A percentile compares a stretch with the other conserved stretches of the same genome.
These are phyloP conservation scores for Polypterus bichir DNA, from an alignment of 2,113 vertebrate species.

Conservation along the genomic window DNA sequence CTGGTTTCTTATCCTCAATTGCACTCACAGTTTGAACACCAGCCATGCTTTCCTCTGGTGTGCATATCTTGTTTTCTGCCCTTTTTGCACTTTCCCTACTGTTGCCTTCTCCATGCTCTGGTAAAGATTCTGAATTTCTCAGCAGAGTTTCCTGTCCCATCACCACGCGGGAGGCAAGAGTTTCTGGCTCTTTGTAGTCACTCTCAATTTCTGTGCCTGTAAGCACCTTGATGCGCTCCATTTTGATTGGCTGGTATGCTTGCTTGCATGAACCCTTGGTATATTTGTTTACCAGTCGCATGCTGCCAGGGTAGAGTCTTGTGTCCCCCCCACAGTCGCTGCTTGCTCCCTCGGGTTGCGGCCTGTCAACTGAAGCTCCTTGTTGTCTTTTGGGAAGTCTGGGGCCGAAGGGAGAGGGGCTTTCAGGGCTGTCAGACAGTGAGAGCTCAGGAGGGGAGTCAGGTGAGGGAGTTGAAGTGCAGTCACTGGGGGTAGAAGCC, in stretches of 20 bases:
- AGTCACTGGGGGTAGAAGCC: conserved; percentile 54
- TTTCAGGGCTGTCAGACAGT: conserved; percentile 23
- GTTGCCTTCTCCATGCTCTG: conserved; percentile 22
- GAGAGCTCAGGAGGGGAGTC: conserved; percentile 50
- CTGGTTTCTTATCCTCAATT: conserved; percentile 11
- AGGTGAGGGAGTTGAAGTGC: conserved; percentile 47
- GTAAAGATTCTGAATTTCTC: conserved; percentile 35
- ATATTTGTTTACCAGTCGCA: conserved; percentile 37
- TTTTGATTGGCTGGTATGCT: conserved; percentile 34
- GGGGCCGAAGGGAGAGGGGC: conserved; percentile 42
- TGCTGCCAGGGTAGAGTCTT: conserved; percentile 31
- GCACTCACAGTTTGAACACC: not conserved
- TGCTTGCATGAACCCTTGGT: conserved; percentile 39
- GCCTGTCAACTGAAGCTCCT: conserved; percentile 43
- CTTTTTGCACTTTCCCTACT: not conserved
- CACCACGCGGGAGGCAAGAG: conserved; percentile 67
- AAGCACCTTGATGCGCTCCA: conserved; percentile 64
- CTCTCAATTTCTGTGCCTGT: conserved; percentile 59
- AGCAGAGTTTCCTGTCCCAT: conserved; percentile 76
- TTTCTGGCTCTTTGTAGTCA: conserved; percentile 49
- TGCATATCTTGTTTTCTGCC: not conserved
- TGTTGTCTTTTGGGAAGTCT: conserved; percentile 36
- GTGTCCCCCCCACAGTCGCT: conserved; percentile 41
- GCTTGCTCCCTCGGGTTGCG: conserved; percentile 77
- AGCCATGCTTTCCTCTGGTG: not conserved